Base-by-base conservation (phyloP, 2,797 vertebrate species). In the Myotis myotis region DNA sequence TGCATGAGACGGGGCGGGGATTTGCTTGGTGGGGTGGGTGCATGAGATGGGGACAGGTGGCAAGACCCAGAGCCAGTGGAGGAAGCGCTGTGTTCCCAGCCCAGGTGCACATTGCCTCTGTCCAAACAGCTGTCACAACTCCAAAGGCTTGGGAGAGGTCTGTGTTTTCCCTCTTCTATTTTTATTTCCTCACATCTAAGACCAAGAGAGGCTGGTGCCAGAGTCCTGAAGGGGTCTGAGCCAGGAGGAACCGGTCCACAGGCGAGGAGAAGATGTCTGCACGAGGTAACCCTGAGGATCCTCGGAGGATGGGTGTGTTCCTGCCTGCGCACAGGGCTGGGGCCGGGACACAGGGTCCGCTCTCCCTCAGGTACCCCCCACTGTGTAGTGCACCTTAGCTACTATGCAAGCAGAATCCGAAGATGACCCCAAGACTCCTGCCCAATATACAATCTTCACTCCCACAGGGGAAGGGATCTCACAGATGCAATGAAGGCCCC, bases 161-260 rank as follows among this genome's bases (percentile, higher is more conserved):
- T 12, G 38, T 93, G 93, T 94, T 95, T 87, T 94, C 80, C 91
- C 87, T 80, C 83, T 92, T 84, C 94, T 96, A 81, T 95, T 96
- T 97, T 94, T 97, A 93, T 94, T 93, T 93, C 93, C 81, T 96
- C 92, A 96, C 94, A 96, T 96, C 95, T 89, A 49, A 86, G 88
- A 93, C 95, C 97, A 93, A 93, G 47, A 89, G 72, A 75, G 68
- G 74, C 71, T 2, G 0, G 60, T 0, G 76, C 72, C 93, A 96
- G 90, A 85, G 84, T 28, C 10, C 60, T 9, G 36, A 15, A 68
- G 79, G 51, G 38, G 51, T 20, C 89, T 20, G 53, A 72, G 95
- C 93, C 93, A 84, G 84, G 60, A 80, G 23, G 81, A 60, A 28
- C 2, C 2, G 55, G 19, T 16, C 68, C 68, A 1, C 33, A n/a